A percentile compares a stretch with the other conserved stretches of the same genome.
phyloP scores from a whole-genome alignment of 1,140 invertebrate species.

The Mya arenaria region DNA sequence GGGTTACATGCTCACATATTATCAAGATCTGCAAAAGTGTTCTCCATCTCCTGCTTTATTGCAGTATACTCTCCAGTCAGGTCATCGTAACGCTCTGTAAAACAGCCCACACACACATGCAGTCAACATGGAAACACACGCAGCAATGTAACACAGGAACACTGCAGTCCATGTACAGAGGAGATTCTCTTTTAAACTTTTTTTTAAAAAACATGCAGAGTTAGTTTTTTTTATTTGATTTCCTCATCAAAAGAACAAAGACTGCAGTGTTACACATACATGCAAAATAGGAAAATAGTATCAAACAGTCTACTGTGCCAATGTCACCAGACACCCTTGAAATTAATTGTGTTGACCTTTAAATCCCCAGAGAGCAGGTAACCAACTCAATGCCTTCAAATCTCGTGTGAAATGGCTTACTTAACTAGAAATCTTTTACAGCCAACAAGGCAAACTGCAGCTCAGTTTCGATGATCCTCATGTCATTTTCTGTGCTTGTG shows the following conservation, averaged over 20 bases:
- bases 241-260: no score
- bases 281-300: no score
- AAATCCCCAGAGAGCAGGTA: no score
- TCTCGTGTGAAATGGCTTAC: background rate
- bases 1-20: slow-evolving; percentile 64
- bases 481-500: slow-evolving; percentile 9
- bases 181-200: no score
- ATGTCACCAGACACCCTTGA: no score
- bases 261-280: no score
- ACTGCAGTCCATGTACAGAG: no score
- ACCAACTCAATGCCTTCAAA: no score
- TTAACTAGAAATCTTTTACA: slow-evolving; percentile 32
- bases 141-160: slow-evolving; percentile 73
- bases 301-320: no score
- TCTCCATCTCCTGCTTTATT: slow-evolving; percentile 99
- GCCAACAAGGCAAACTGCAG: slow-evolving; percentile 42
- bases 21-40: slow-evolving; percentile 87
- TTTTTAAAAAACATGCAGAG: no score
- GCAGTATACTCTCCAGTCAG: slow-evolving; percentile 70
- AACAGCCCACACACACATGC: slow-evolving; percentile 29
- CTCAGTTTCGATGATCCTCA: slow-evolving; percentile 28
- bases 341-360: no score
- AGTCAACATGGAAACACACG: slow-evolving; percentile 38
- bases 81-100: slow-evolving; percentile 86
- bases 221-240: no score